Evolutionary conservation across 1,140 invertebrate genomes (phyloP), one percentile per base, ranked within the genome.

Genomic region (Pectinophora gossypiella): DNA sequence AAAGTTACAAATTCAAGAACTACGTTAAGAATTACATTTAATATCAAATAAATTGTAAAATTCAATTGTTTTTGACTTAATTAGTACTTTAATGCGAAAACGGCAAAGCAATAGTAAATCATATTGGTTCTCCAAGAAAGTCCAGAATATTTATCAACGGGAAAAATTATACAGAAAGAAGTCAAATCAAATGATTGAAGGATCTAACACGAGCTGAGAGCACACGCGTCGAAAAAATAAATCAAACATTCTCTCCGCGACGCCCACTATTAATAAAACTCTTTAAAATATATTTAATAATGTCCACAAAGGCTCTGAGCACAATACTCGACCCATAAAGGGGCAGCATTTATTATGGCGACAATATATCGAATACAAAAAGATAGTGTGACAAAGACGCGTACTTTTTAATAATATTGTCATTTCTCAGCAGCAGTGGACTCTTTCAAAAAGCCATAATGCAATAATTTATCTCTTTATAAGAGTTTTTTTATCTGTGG

Each of bases 331-430:
- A 64, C 51, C 77, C 73, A 79, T 87, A 81, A 86, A 85, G 75
- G 76, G 66, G 72, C 76, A 72, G 78, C 84, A 87, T 87, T 85
- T 87, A 85, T 87, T 84, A 87, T 85, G 57, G 79, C 70, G 84
- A 85, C 81, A 86, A 86, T 86, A 85, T 86, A 86, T 83, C 68
- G 74, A 78, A 86, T 66, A 86, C 83, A 86, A 86, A 85, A 86
- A 86, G 83, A 86, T 86, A 85, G 77, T 70, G 81, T 83, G 79
- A 85, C 81, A 85, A 85, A 82, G 77, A 86, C 56, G 76, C 72
- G 73, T 84, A 82, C 76, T 87, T 85, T 87, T 87, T 87, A 87
- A 87, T 87, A 87, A 87, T 87, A 85, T 85, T 87, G 84, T 87
- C 84, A 87, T 87, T 87, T 87, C 84, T 87, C 80, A 85, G 75